Percentiles rank a stretch among this genome's conserved stretches.
phyloP scores from a whole-genome alignment of 2,888 invertebrate species.

The Aspidiotus rigidus region DNA sequence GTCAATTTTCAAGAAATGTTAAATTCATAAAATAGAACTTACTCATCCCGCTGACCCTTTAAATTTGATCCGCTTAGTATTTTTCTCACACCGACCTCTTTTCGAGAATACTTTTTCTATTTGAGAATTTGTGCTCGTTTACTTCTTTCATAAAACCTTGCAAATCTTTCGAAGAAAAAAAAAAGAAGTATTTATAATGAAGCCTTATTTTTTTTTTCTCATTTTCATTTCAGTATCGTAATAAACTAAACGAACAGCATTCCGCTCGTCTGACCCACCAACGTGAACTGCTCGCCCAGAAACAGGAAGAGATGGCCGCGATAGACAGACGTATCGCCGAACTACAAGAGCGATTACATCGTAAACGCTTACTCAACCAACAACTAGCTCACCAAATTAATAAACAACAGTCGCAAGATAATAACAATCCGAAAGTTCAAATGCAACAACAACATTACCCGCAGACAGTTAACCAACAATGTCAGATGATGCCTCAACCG shows the following conservation, averaged over 20 bases:
- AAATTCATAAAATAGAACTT: too few species aligned
- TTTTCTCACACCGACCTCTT: too few species aligned
- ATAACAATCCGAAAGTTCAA: constrained; percentile 15
- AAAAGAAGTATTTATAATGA: too few species aligned
- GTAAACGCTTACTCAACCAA: constrained; percentile 76
- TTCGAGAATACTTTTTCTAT: too few species aligned
- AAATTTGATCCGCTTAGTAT: too few species aligned
- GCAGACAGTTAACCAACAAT: constrained; percentile 20
- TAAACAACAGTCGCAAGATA: constrained; percentile 19
- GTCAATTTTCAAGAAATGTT: too few species aligned
- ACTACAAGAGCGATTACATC: constrained; percentile 78
- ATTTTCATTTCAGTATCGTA: constrained; percentile 67
- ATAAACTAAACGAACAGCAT: constrained; percentile 91
- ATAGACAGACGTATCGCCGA: constrained; percentile 91
- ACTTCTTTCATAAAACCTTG: too few species aligned
- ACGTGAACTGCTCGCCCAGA: constrained; percentile 73
- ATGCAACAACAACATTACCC: constrained; percentile 14
- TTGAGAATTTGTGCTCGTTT: too few species aligned
- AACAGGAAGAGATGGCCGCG: constrained; percentile 83
- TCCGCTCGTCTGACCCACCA: constrained; percentile 82
- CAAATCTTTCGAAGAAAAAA: too few species aligned
- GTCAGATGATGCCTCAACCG: constrained; percentile 17
- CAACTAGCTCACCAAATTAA: constrained; percentile 56
- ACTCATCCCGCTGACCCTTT: too few species aligned
- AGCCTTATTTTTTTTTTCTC: background rate